Base-by-base conservation (phyloP, 2,888 invertebrate genomes). In the Amiota communis region DNA sequence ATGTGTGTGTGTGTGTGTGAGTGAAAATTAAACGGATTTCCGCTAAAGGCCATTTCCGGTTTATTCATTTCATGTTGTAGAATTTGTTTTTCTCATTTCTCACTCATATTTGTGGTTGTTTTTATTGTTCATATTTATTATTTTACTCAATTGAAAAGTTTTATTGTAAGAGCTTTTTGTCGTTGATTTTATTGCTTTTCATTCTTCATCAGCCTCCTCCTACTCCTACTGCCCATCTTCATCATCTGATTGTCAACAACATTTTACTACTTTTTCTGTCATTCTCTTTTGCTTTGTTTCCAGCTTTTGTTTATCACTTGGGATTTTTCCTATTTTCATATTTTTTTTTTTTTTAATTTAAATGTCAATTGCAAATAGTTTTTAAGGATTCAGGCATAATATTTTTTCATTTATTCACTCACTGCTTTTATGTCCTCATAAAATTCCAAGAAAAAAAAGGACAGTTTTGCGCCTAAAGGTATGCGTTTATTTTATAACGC, bases 11-110 rank as follows among this genome's bases (percentile, higher is more conserved):
- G 46, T 64, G 15, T 47, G 64, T 68, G 11, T 68, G 65, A 17
- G 15, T 79, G 84, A 80, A 85, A 85, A 85, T 83, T 83, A 84
- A 83, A 85, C 83, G 83, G 83, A 83, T 84, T 83, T 83, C 83
- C 83, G 83, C 85, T 77, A 80, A 80, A 80, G 85, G 82, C 82
- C 82, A 83, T 85, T 78, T 83, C 84, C 84, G 76, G 8, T 76
- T 10, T 4, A 57, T 57, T 70, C 48, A 36, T 15, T 57, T 70
- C 46, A 59, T 70, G 47, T 69, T 69, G 53, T 56, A 23, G 17
- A 36, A 57, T 61, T 61, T 36, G 63, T 63, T 9, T 36, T 68
- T 68, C 23, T 68, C 10, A 13, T 59, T 59, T 59, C 17, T 11
- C 17, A 59, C 20, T 67, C 23, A 59, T 59, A 63, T 53, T 12